Evolutionary conservation across 2,888 invertebrate genomes (phyloP).

Genomic region (Drosophila meridionalis): DNA sequence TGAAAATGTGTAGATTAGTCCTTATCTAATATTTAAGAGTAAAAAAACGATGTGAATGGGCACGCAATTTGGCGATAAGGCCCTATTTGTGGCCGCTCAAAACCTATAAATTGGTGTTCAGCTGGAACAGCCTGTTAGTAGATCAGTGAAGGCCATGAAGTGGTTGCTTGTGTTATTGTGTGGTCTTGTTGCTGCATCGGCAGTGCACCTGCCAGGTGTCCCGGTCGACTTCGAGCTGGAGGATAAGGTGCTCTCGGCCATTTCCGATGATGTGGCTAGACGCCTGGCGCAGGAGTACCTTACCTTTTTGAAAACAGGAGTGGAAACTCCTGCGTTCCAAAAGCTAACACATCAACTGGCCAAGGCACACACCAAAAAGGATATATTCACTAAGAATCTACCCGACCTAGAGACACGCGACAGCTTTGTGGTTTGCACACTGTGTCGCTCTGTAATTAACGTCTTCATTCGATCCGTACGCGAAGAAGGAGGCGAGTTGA

Average conservation of each 20-base stretch:
- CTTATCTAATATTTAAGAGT: constrained; percentile 31
- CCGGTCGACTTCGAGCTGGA: constrained; percentile 64
- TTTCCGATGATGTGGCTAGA: constrained; percentile 71
- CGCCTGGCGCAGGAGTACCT: constrained; percentile 76
- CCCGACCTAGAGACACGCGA: constrained; percentile 66
- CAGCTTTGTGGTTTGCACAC: constrained; percentile 74
- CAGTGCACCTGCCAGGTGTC: constrained; percentile 68
- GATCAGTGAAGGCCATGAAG: constrained; percentile 48
- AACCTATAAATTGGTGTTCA: constrained; percentile 60
- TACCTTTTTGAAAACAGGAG: constrained; percentile 71
- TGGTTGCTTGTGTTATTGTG: constrained; percentile 53
- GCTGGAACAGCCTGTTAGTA: constrained; percentile 29
- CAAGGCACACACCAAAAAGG: constrained; percentile 73
- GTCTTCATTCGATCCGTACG: constrained; percentile 83
- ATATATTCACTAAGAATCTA: constrained; percentile 71
- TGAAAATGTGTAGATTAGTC: constrained; percentile 20
- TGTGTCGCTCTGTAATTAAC: constrained; percentile 75
- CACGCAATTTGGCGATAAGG: constrained; percentile 22
- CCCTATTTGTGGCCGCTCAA: constrained; percentile 4
- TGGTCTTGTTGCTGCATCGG: constrained; percentile 49
- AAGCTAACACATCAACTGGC: constrained; percentile 73
- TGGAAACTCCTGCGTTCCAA: constrained; percentile 68
- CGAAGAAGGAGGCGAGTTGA: constrained; percentile 85
- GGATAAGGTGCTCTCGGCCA: constrained; percentile 70
- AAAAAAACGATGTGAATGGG: constrained; percentile 12